Base-by-base conservation (phyloP, 2,888 invertebrate genomes). In the Ischnus inquisitorius region DNA sequence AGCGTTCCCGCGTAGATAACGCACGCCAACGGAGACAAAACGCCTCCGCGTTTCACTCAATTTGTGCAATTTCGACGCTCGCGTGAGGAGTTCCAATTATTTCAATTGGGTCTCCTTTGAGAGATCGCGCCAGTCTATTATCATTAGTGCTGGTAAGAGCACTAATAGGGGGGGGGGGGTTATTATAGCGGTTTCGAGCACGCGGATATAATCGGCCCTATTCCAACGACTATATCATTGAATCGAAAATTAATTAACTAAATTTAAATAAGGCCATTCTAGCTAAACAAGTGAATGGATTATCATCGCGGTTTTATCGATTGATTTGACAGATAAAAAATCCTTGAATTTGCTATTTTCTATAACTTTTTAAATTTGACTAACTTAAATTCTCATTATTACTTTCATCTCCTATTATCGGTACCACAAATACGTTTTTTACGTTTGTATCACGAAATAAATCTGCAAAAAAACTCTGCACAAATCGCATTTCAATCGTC, bases 11-110 rank as follows among this genome's bases (percentile, higher is more conserved):
- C 3, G 22, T 5, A 60, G 57, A 5, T 60, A 60, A 60, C n/a
- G 6, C 25, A 28, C 34, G 34, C 34, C 8, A 60, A 41, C 22
- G 39, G 16, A 60, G 22, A 22, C 62, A 25, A n/a, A n/a, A 41
- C 74, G 79, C 74, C 72, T 51, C 74, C 79, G 41, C 34, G 19
- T 39, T 39, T 64, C 19, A 48, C 74, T 71, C 62, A 79, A 74
- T 79, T 79, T 64, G 43, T 64, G 51, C 74, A 72, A 74, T 74
- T 72, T 39, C 28, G 16, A 74, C 51, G 51, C 51, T 79, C 79
- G 79, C 74, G 79, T 74, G 79, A 79, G 62, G 72, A 79, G 48
- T 74, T 72, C 72, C 22, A 79, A 79, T 79, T 62, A 25, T 41
- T 8, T n/a, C 71, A 57, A 71, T 71, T 71, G 57, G n/a, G 22